Conservation (phyloP, 2,113 vertebrate species). For the Asarcornis scutulata region DNA sequence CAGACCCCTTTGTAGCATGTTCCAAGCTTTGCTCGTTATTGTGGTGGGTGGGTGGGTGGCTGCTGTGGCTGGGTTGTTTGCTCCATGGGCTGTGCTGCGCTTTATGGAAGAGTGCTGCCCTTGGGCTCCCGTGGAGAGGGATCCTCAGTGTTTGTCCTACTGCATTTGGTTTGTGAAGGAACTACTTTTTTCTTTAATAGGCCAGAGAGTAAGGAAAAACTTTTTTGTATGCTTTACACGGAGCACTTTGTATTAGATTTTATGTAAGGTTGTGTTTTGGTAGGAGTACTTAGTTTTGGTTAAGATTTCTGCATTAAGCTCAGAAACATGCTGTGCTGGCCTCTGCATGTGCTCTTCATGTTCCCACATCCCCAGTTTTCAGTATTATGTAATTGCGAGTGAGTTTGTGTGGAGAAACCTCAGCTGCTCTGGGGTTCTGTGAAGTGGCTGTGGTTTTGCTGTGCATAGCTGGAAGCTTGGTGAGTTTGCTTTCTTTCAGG, state of each 20-base stretch:
- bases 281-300: neutral
- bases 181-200: neutral
- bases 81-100: neutral
- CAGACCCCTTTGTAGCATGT: neutral
- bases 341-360: fast-evolving
- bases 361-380: neutral
- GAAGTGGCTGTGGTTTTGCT: neutral
- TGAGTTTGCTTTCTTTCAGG: neutral
- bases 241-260: fast-evolving
- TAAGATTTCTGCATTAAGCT: neutral
- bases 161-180: neutral
- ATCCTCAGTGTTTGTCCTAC: neutral
- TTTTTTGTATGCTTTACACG: fast-evolving
- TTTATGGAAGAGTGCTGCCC: neutral
- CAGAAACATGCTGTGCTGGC: neutral
- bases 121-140: neutral
- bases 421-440: neutral
- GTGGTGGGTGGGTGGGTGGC: neutral
- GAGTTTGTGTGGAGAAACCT: neutral
- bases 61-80: neutral
- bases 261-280: neutral
- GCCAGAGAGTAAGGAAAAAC: neutral
- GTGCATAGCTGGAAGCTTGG: neutral
- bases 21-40: neutral
- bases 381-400: neutral